Base-by-base conservation (phyloP, 2,888 invertebrate genomes). In the Petrolisthes cinctipes region DNA sequence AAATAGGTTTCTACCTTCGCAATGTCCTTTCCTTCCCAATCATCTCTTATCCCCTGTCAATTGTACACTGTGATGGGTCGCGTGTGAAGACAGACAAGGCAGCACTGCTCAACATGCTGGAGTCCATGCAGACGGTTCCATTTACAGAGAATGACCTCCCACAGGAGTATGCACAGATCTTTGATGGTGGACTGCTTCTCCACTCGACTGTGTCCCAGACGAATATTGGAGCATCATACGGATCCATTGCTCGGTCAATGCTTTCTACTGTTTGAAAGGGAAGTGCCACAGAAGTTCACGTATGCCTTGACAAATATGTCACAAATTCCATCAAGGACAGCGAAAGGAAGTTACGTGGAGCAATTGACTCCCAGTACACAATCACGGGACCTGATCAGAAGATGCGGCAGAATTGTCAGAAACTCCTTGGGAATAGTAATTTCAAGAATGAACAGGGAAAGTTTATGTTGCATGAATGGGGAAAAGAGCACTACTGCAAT, bases 51-150 rank as follows among this genome's bases (percentile, higher is more conserved):
- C 61, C 61, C 61, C n/a, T 82, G 23, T 82, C 82, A 53, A 66
- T 68, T 37, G 82, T 68, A 68, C 82, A 82, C 53, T 82, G 68
- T 68, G 82, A 82, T 82, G 82, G 82, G 37, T n/a, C 66, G 37
- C 23, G 53, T 66, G 4, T 82, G 7, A 82, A 82, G 82, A 23
- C 82, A 23, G 82, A 51, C 53, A 82, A 82, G 20, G 51, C 71
- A 71, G n/a, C 76, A 7, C 37, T 76, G 51, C 17, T 76, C 37
- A 76, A 76, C 11, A 20, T 37, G 37, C 17, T 76, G 76, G 76
- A 51, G 17, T 14, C 76, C 17, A 6, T 76, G 11, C 76, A 76
- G 76, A 73, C 61, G 61, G 61, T 61, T 61, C 61, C 61, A 73
- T 17, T 73, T 73, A 73, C 73, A 20, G 17, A 20, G n/a, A 73